Evolutionary conservation across 2,113 vertebrate genomes (phyloP), one percentile per base, ranked within the genome.

Genomic region (Pleuronectes platessa): DNA sequence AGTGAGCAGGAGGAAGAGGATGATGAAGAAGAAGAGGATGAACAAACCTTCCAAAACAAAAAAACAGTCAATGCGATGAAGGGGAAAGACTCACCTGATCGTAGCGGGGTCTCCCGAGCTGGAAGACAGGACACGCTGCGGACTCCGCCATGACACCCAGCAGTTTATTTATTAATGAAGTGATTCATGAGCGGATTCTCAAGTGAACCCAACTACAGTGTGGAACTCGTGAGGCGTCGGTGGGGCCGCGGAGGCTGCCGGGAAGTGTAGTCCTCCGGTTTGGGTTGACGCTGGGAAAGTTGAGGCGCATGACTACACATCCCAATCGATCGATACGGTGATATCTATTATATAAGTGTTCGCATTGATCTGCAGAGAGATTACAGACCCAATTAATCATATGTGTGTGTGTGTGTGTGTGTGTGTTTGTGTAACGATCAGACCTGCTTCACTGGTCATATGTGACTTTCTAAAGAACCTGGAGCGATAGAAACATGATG

Each of bases 31-130:
- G 47, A 18, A 17, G 17, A 18, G 51, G 51, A 54, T 20, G 51
- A n/a, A 10, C n/a, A 56, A 12, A 53, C 17, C n/a, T 4, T 3
- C 54, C 10, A 3, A 1, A 54, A 70, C 27, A 78, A 69, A 65
- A 78, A 67, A 67, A 5, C 13, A 18, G 17, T 3, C 4, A 5
- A 11, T n/a, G 61, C 14, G 5, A 40, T n/a, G 51, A n/a, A 20
- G 51, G 8, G 14, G 8, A 2, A 2, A 20, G 51, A 4, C 77
- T 85, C 91, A 98, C 97, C 97, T 98, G 97, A 85, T 97, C 94
- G 85, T 96, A 98, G 59, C 96, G 96, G 1, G 97, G 90, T 89
- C 95, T 96, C 24, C 97, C 97, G 89, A 99, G 94, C 92, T 94
- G 95, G 89, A 99, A 99, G 71, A 90, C 94, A 13, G 96, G 96